Base-by-base conservation (phyloP, 2,888 invertebrate genomes). In the Polydrusus tereticollis region DNA sequence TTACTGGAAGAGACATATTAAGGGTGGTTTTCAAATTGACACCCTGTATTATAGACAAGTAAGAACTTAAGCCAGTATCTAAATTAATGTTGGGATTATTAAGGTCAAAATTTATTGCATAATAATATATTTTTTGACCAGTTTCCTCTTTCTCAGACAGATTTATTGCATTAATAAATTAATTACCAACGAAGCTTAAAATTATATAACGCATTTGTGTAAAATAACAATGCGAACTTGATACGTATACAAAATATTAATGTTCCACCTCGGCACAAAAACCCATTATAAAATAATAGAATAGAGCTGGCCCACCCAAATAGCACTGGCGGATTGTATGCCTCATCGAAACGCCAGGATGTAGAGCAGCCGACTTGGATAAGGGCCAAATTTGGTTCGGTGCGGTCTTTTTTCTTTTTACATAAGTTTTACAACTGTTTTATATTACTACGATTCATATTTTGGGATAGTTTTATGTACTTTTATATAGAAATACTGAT, bases 351-450 rank as follows among this genome's bases (percentile, higher is more conserved):
- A 58, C 23, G 38, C 59, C 59, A 59, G 59, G 59, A 59, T 59
- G 59, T 41, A 59, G 43, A 59, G 26, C 59, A 59, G 59, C 41
- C 59, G 59, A 43, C 41, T 59, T 59, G 59, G 59, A 59, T 59
- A n/a, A 59, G 43, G 43, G 59, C 59, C 59, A 59, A 59, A 43
- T 43, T 59, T 26, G 43, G 59, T 26, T 43, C 43, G 59, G 43
- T 59, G 59, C 41, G 43, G 10, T 43, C 41, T 38, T 59, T 41
- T 59, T 59, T 59, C 43, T 59, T 59, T 59, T 59, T 59, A 43
- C 59, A 43, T 59, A 59, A 38, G 16, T 38, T 59, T 41, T 59
- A 59, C 41, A 59, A 43, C 41, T 41, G 43, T 43, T 59, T 59
- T 43, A 59, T 59, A 43, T 59, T 59, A 59, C 59, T 59, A 43